Conservation (phyloP, 2,888 invertebrate species). For the Dromius quadrimaculatus region DNA sequence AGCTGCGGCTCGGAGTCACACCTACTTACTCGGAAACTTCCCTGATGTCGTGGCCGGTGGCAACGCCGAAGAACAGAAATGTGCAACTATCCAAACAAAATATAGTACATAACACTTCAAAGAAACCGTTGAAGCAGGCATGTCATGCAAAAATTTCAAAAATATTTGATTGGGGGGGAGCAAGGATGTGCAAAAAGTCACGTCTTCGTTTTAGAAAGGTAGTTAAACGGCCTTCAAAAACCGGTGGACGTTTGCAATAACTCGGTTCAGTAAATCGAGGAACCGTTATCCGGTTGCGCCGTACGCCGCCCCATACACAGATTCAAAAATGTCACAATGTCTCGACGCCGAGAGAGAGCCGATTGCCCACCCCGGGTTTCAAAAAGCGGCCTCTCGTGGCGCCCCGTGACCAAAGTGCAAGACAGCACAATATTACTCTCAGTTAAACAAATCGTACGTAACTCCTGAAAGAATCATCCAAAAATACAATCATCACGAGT, state of each 20-base stretch:
- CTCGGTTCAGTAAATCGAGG: slow-evolving; percentile 14
- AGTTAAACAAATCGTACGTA: slow-evolving; percentile 40
- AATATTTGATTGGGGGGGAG: slow-evolving; percentile 71
- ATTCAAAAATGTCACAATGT: slow-evolving; percentile 87
- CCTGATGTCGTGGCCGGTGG: slow-evolving; percentile 71
- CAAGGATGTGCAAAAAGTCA: slow-evolving; percentile 76
- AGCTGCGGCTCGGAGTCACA: slow-evolving; percentile 59
- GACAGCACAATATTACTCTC: slow-evolving; percentile 54
- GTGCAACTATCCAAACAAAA: slow-evolving; percentile 77
- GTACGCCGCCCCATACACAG: slow-evolving; percentile 90
- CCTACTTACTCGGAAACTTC: slow-evolving; percentile 82
- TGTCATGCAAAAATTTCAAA: slow-evolving; percentile 73
- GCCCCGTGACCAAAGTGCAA: slow-evolving; percentile 66
- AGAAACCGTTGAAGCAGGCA: slow-evolving; percentile 73
- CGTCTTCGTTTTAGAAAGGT: slow-evolving; percentile 53
- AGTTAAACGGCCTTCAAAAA: slow-evolving; percentile 80
- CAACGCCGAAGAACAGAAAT: slow-evolving; percentile 74
- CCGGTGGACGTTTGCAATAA: slow-evolving; percentile 69
- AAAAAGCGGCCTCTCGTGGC: slow-evolving; percentile 66
- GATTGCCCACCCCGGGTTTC: slow-evolving; percentile 65
- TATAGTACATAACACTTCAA: slow-evolving; percentile 68
- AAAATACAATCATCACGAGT: slow-evolving; percentile 61
- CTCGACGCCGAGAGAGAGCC: slow-evolving; percentile 66
- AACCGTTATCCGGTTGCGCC: slow-evolving; percentile 57
- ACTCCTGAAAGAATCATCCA: slow-evolving; percentile 67